Evolutionary conservation across 2,113 vertebrate species (phyloP).

Genomic region (Myiopsitta monachus): DNA sequence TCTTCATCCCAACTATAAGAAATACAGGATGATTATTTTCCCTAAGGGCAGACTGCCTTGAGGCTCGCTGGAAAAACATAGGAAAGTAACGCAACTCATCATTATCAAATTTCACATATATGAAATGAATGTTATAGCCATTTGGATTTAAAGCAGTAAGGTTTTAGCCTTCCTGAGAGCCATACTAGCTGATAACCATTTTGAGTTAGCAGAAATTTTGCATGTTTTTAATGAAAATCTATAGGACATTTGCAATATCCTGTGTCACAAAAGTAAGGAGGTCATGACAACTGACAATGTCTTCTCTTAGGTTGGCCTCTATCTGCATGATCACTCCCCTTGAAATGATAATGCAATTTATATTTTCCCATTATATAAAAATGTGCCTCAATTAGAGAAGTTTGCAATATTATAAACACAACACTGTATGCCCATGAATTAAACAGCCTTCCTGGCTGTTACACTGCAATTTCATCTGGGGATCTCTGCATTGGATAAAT

Average conservation of each 20-base stretch:
- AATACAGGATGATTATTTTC: neutral
- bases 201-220: neutral
- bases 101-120: neutral
- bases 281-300: neutral
- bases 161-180: neutral
- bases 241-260: neutral
- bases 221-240: neutral
- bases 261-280: neutral
- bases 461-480: neutral
- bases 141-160: neutral
- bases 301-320: neutral
- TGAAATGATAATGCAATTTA: neutral
- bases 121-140: neutral
- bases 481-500: neutral
- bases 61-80: neutral
- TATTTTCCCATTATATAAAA: neutral
- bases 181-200: neutral
- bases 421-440: neutral
- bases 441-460: neutral
- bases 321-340: neutral
- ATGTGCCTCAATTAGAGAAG: neutral
- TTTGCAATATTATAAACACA: neutral
- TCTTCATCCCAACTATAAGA: neutral
- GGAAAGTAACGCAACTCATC: neutral
- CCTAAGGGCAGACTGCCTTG: neutral